Conservation (phyloP, 2,113 vertebrate species). For the Ovis canadensis region DNA sequence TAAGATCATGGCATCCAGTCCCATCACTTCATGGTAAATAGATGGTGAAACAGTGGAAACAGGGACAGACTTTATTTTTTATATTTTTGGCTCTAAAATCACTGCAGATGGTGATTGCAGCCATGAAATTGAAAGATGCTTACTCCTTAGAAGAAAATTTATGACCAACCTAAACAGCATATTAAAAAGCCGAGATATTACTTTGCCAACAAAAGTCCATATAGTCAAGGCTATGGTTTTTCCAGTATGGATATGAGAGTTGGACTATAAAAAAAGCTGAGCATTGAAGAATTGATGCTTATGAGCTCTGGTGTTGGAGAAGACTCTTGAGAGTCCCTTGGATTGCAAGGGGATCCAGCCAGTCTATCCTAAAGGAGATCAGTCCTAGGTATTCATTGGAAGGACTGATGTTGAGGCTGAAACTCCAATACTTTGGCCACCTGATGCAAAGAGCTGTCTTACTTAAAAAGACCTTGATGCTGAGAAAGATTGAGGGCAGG, state of each 20-base stretch:
- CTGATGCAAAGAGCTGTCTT: not conserved
- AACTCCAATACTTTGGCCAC: not conserved
- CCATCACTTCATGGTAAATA: not conserved
- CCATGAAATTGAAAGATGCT: not conserved
- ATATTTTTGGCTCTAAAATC: not conserved
- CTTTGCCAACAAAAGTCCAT: not conserved
- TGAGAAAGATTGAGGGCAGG: not conserved
- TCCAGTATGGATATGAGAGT: not conserved
- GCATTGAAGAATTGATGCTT: not conserved
- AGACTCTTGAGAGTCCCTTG: not conserved
- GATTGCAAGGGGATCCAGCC: not conserved
- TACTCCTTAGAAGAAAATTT: not conserved
- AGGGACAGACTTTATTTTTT: not conserved
- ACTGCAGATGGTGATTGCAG: not conserved
- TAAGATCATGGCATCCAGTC: rapidly evolving
- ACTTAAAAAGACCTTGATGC: not conserved
- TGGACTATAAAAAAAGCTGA: not conserved
- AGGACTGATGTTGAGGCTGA: not conserved
- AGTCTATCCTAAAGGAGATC: not conserved
- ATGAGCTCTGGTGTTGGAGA: not conserved
- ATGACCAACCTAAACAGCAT: not conserved
- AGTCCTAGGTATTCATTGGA: not conserved
- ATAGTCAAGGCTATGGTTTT: not conserved
- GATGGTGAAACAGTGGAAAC: not conserved
- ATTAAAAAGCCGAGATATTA: not conserved